These are phyloP conservation scores for Drosophila obscura DNA, from an alignment of 1,140 invertebrate genomes.

Conservation along the genomic window DNA sequence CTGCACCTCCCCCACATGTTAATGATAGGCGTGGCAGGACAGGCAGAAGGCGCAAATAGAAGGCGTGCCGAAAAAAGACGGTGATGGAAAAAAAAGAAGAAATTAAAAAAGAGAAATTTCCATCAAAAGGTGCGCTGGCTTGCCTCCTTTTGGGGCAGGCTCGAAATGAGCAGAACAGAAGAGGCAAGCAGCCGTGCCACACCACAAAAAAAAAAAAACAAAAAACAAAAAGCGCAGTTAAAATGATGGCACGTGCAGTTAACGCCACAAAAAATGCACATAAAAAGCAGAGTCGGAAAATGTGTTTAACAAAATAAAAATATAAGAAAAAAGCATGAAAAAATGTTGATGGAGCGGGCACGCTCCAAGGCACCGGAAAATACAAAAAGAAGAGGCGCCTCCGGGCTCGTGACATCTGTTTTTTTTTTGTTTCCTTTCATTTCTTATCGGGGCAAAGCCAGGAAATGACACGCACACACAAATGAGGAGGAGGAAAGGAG, in stretches of 20 bases:
- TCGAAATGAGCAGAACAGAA: no score
- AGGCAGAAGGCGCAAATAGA: constrained; percentile 43
- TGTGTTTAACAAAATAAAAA: constrained; percentile 62
- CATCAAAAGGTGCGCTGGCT: constrained; percentile 9
- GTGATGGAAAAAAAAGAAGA: constrained; percentile 59
- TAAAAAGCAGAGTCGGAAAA: constrained; percentile 61
- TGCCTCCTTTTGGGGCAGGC: no score
- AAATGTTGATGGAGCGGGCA: constrained; percentile 63
- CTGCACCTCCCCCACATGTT: constrained; percentile 29
- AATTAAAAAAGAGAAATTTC: constrained; percentile 34
- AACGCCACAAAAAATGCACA: constrained; percentile 77
- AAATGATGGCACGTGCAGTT: constrained; percentile 78
- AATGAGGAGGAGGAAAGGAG: constrained; percentile 5
- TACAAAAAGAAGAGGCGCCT: constrained; percentile 25
- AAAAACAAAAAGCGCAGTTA: constrained; percentile 69
- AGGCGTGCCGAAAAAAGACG: constrained; percentile 57
- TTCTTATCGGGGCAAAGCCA: constrained; percentile 42
- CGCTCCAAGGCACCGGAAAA: constrained; percentile 20
- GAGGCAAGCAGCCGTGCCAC: no score
- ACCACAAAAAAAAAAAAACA: constrained; percentile 9
- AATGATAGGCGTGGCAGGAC: constrained; percentile 21
- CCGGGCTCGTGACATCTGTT: constrained; percentile 37
- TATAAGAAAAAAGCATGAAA: constrained; percentile 12
- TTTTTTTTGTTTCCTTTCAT: constrained; percentile 3
- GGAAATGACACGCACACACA: constrained; percentile 71